Evolutionary conservation across 2,113 vertebrate genomes (phyloP).

Genomic region (Brienomyrus longianalis): DNA sequence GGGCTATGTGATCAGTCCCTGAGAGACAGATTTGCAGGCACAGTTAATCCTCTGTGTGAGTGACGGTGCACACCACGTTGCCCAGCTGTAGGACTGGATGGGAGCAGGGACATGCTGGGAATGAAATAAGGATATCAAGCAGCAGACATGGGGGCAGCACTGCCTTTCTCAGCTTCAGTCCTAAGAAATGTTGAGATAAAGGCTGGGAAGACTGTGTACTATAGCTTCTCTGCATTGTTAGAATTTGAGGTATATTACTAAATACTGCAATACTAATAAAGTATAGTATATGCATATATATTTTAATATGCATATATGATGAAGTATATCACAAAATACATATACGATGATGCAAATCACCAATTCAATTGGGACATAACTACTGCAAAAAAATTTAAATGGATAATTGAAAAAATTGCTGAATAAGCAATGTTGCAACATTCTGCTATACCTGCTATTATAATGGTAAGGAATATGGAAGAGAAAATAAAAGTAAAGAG

Average conservation of each 20-base stretch:
- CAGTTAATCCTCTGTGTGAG: conserved; percentile 61
- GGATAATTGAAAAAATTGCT: background rate
- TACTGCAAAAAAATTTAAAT: background rate
- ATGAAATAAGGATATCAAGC: conserved; percentile 61
- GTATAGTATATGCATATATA: background rate
- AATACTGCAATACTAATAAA: background rate
- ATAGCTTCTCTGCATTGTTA: background rate
- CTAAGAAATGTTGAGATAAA: background rate
- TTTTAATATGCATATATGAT: background rate
- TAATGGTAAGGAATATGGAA: background rate
- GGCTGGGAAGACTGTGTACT: background rate
- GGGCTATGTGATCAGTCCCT: background rate
- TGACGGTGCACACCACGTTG: conserved; percentile 59
- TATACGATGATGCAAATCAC: background rate
- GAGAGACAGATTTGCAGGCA: conserved; percentile 1
- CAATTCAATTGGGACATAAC: background rate
- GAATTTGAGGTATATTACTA: background rate
- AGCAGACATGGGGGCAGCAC: conserved; percentile 39
- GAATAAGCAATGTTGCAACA: background rate
- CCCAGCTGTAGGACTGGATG: conserved; percentile 60
- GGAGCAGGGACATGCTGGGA: conserved; percentile 57
- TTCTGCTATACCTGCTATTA: background rate
- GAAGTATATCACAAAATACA: background rate
- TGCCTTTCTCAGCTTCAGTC: background rate
- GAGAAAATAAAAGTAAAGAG: background rate